Base-by-base conservation (phyloP, 2,888 invertebrate species). In the Brenthis hecate region DNA sequence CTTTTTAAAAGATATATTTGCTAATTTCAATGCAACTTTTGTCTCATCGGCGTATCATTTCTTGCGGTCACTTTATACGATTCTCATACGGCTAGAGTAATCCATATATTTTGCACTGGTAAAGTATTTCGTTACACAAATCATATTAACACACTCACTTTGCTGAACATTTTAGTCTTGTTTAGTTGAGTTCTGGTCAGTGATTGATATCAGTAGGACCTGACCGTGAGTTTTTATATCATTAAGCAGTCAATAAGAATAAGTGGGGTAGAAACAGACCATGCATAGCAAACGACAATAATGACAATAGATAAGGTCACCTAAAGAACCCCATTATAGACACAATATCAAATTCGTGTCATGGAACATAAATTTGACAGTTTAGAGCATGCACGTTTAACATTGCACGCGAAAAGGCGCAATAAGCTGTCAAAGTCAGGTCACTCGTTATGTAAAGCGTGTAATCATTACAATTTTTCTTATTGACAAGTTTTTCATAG, bases 151-250 rank as follows among this genome's bases (percentile, higher is more conserved):
- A 63, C 70, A 74, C 89, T 88, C 80, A 91, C 91, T 88, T 88
- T 88, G 81, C 83, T 84, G 80, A 89, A 87, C 91, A 91, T 91
- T 82, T 85, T 86, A 84, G 72, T 80, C 74, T 80, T 78, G 78
- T 82, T 83, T 76, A 76, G 79, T 81, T 81, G 75, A 77, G 76
- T 74, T 80, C 77, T 79, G 74, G 74, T 81, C 77, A 77, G 73
- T 86, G 85, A 89, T 89, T 90, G 88, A 86, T 88, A 81, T 83
- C 80, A 80, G 81, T 78, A 77, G 72, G 75, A 74, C 71, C 74
- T 77, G 81, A 75, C 81, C 80, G 78, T 76, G 77, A 80, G 83
- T 88, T 90, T 91, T 91, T 92, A 91, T 91, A 89, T 83, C 77
- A 81, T 68, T 82, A 78, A 81, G 81, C 77, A 81, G 71, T 71